A percentile compares a stretch with the other conserved stretches of the same genome.
phyloP scores from a whole-genome alignment of 2,113 vertebrate genomes.

The Lampris megalopsis region DNA sequence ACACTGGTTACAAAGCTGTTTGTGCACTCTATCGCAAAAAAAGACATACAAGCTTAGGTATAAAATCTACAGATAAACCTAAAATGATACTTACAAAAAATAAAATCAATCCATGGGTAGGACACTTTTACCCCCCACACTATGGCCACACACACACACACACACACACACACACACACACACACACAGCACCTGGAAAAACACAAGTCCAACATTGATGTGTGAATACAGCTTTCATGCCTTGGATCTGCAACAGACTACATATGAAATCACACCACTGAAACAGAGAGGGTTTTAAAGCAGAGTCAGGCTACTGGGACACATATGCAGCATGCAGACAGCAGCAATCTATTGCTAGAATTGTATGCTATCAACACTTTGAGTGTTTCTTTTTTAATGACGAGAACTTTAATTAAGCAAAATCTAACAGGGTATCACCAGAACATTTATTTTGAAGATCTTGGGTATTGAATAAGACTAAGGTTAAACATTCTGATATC shows the following conservation, averaged over 20 bases:
- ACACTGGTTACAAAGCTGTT: constrained; percentile 26
- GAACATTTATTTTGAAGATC: constrained; percentile 10
- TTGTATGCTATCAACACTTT: too few species aligned
- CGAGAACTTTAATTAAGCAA: not conserved
- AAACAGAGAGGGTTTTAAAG: constrained; percentile 44
- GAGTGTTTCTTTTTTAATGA: not conserved
- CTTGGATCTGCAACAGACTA: constrained; percentile 43
- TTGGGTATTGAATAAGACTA: not conserved
- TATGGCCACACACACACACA: constrained; percentile 17
- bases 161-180: constrained; percentile 8
- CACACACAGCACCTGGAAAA: not conserved
- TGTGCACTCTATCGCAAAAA: too few species aligned
- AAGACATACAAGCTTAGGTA: too few species aligned
- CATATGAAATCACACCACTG: constrained; percentile 59
- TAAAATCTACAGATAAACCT: too few species aligned
- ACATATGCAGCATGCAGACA: constrained; percentile 37
- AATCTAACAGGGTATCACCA: too few species aligned
- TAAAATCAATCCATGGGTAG: too few species aligned
- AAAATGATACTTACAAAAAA: too few species aligned
- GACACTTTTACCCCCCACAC: too few species aligned
- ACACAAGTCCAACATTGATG: constrained; percentile 14
- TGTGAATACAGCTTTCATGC: constrained; percentile 47
- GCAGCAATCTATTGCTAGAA: constrained; percentile 24
- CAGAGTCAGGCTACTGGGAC: constrained; percentile 37
- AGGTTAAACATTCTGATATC: not conserved